Base-by-base conservation (phyloP, 2,113 vertebrate genomes). In the rat (Rattus norvegicus) region DNA sequence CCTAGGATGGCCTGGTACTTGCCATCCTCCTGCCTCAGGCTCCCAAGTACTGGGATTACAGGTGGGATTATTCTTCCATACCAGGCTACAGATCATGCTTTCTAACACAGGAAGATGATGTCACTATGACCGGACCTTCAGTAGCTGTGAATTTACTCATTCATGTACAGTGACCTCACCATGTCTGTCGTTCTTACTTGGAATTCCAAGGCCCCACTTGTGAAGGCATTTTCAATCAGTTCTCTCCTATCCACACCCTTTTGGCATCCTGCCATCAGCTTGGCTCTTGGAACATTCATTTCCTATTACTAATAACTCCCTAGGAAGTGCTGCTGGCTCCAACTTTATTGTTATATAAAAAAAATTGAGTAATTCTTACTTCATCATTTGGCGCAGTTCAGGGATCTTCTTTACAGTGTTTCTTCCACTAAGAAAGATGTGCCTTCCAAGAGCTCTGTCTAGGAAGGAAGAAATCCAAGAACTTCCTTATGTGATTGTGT, bases 371-470 rank as follows among this genome's bases (percentile, higher is more conserved):
- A 67, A 93, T 75, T 95, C 87, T 88, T 91, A 86, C 28, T 90
- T 95, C n/a, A 85, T 65, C 70, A 67, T 77, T 85, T 76, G 91
- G 81, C 76, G 83, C 77, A 43, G n/a, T 70, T 80, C 1, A n/a
- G 33, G 84, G 43, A 72, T 89, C 77, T 73, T 52, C 24, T 88
- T 94, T 65, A 39, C 36, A 85, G 79, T 56, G 22, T 63, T 75
- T 91, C 59, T 95, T 94, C 65, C 47, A 67, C 81, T 87, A 47
- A 84, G 49, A 90, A 83, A 95, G 49, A 88, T 28, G 19, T 17
- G 43, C n/a, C 79, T 47, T 67, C 75, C 22, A 56, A 88, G 83
- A 90, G 70, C 54, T 86, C 22, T 39, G 17, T 73, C 72, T 22
- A 72, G 4, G 17, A 63, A 84, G 75, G 76, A 70, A 33, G 17